Base-by-base conservation (phyloP, 2,797 vertebrate species). In the Mormyrus proboscirostris region DNA sequence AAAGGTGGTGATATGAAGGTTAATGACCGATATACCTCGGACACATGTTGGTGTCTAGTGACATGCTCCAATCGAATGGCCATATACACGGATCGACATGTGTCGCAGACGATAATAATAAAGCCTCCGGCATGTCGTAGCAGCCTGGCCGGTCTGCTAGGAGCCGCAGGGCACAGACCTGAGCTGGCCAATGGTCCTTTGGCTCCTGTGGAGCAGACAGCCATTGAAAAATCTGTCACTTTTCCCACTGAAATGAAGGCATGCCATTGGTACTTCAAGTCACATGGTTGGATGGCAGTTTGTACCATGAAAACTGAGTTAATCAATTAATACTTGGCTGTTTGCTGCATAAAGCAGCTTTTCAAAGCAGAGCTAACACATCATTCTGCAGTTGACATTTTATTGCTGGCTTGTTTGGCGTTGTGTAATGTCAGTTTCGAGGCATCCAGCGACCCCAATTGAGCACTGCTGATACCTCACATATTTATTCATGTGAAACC, bases 151-250 rank as follows among this genome's bases (percentile, higher is more conserved):
- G 69, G 33, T 76, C 69, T 76, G 33, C 16, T 41, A 19, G 38
- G 38, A 44, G 33, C 73, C 44, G 73, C 73, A 79, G 73, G 38
- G 38, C 73, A n/a, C 73, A 79, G 73, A 41, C 38, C 73, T 44
- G 73, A 79, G 73, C 14, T 44, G 33, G 38, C 73, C 73, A 79
- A n/a, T 41, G 73, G 16, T 79, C 73, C 73, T 79, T 16, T 44
- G 73, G 73, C 33, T 79, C 73, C 38, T 79, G 73, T 79, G 38
- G 73, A 76, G 69, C 33, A 76, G 69, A 5, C 69, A 44, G 44
- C 73, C 73, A 79, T 79, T 79, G 73, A 79, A 44, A 79, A 79
- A 79, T 79, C 73, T 79, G 73, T 79, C 73, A 79, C 25, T 38
- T 44, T 79, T 79, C 73, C 73, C 73, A 79, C 73, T 16, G 2